Evolutionary conservation across 1,140 invertebrate genomes (phyloP).

Genomic region (Aphaenogaster rudis): DNA sequence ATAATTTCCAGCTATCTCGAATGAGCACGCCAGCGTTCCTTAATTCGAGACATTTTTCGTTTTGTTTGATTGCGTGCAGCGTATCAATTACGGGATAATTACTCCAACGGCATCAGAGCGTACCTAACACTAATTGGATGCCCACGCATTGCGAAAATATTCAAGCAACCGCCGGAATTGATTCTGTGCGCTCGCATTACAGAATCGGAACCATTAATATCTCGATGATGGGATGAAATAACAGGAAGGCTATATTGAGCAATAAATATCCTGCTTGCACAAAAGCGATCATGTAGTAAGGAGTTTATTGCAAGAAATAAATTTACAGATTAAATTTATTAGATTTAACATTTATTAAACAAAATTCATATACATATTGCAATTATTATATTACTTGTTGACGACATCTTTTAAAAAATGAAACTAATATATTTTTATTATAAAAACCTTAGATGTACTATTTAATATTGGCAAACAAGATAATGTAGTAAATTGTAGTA

Average conservation of each 20-base stretch:
- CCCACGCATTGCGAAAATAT: constrained; percentile 72
- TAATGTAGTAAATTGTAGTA: not conserved
- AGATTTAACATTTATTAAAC: not conserved
- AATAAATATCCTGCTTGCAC: not conserved
- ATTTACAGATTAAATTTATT: not conserved
- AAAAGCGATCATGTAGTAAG: not conserved
- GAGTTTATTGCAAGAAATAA: not conserved
- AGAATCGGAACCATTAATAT: constrained; percentile 44
- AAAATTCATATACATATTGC: not conserved
- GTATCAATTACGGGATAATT: constrained; percentile 70
- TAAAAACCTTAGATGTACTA: not conserved
- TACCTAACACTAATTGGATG: constrained; percentile 57
- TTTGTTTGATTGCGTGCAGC: constrained; percentile 54
- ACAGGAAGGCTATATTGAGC: not conserved
- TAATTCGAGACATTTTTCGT: constrained; percentile 63
- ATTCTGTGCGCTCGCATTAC: constrained; percentile 33
- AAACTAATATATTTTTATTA: not conserved
- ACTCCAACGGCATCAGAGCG: constrained; percentile 52
- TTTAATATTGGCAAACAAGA: constrained; percentile 5
- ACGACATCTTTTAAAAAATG: not conserved
- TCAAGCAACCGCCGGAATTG: constrained; percentile 55
- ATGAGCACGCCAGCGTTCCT: constrained; percentile 49
- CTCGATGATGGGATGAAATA: constrained; percentile 38
- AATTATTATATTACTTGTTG: constrained; percentile 5
- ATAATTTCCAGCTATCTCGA: constrained; percentile 69